phyloP scores from a whole-genome alignment of 2,888 invertebrate genomes.

The Troides aeacus region DNA sequence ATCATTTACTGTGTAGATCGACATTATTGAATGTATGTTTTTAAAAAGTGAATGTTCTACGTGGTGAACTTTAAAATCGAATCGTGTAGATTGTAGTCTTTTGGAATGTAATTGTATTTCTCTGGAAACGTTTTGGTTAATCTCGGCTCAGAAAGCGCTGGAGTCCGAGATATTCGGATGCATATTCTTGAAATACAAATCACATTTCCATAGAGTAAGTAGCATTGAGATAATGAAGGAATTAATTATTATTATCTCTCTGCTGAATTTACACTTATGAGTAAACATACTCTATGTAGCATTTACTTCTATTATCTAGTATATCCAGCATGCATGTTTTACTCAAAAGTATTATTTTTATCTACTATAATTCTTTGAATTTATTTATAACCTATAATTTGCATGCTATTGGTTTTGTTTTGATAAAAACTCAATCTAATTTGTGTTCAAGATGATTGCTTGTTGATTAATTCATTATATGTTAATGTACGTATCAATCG shows the following conservation, averaged over 20 bases:
- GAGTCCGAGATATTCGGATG: constrained; percentile 11
- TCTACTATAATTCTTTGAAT: not conserved
- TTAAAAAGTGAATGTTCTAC: too few species aligned
- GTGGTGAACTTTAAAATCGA: not conserved
- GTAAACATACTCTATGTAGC: not conserved
- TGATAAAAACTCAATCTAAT: not conserved
- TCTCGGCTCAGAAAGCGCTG: constrained; percentile 6
- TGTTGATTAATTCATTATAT: too few species aligned
- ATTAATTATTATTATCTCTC: constrained; percentile 15
- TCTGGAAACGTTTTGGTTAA: constrained; percentile 3
- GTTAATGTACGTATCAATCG: too few species aligned
- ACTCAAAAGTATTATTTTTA: not conserved
- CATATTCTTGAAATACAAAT: constrained; percentile 7
- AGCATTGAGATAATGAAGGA: constrained; percentile 10
- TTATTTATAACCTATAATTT: not conserved
- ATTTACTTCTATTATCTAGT: not conserved
- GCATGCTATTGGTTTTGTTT: not conserved
- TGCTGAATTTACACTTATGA: not conserved
- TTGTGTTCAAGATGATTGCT: not conserved
- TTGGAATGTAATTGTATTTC: not conserved
- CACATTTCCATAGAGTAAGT: constrained; percentile 16
- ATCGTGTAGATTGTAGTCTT: not conserved
- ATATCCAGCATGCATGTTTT: not conserved
- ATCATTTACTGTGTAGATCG: too few species aligned
- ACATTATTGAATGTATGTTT: too few species aligned